A percentile compares a stretch with the other conserved stretches of the same genome.
Conservation (phyloP, 2,888 invertebrate species). For the Pecten maximus region DNA sequence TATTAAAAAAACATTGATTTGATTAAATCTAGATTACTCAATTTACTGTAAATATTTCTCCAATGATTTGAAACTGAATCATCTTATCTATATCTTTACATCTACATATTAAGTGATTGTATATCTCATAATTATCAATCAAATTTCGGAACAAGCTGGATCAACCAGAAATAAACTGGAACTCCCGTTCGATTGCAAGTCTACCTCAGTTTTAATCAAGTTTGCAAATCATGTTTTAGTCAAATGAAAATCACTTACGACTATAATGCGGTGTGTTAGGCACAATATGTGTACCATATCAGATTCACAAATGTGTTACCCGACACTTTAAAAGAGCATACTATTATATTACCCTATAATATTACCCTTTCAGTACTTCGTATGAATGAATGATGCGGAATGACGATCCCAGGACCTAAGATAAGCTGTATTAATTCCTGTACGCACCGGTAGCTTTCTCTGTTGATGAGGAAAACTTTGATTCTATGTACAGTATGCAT, state of each 20-base stretch:
- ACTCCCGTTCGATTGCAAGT: no score
- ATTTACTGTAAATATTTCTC: not conserved
- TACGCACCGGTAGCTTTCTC: not conserved
- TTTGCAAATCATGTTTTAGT: no score
- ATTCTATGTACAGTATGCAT: not conserved
- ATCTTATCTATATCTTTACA: not conserved
- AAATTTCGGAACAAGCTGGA: no score
- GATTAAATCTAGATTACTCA: not conserved
- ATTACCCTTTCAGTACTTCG: no score
- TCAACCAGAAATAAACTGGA: no score
- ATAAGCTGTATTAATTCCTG: not conserved
- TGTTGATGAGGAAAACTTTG: not conserved
- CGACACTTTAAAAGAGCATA: not conserved
- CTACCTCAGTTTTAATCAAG: no score
- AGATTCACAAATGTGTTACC: not conserved
- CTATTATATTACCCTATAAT: no score
- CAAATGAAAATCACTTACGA: not conserved
- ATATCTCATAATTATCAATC: no score
- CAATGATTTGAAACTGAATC: not conserved
- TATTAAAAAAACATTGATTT: not conserved
- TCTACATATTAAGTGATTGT: not conserved
- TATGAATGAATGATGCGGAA: not conserved
- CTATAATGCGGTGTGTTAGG: not conserved
- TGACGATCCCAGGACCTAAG: not conserved
- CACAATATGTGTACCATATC: not conserved